A percentile compares a stretch with the other conserved stretches of the same genome.
Conservation (phyloP, 2,113 vertebrate genomes). For the Melospiza georgiana region DNA sequence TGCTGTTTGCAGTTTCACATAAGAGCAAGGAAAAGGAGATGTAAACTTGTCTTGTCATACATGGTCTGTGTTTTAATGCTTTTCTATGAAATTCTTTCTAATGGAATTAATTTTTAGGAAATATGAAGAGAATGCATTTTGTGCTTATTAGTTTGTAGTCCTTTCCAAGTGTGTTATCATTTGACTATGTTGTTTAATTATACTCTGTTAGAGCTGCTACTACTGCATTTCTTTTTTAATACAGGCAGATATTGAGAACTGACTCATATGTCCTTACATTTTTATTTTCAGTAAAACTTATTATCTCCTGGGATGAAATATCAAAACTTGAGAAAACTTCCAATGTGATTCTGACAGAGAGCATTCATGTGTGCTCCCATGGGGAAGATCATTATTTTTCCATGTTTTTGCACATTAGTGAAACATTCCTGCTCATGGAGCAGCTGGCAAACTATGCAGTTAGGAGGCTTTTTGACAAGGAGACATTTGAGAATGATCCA, state of each 20-base stretch:
- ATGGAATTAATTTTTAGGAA: background rate
- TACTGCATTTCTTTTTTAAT: background rate
- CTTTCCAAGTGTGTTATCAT: background rate
- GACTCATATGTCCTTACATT: conserved; percentile 31
- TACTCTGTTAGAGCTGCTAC: background rate
- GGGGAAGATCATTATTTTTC: conserved; percentile 96
- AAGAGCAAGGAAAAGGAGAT: background rate
- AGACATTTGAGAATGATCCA: conserved; percentile 88
- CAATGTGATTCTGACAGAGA: conserved; percentile 92
- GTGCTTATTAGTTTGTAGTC: background rate
- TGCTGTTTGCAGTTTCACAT: background rate
- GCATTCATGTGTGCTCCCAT: conserved; percentile 86
- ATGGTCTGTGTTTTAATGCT: background rate
- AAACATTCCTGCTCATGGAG: conserved; percentile 96
- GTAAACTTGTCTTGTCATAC: background rate
- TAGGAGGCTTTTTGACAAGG: conserved; percentile 95
- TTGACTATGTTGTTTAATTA: background rate
- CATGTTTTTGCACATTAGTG: conserved; percentile 94
- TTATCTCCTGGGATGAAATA: conserved; percentile 94
- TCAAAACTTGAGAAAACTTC: conserved; percentile 92
- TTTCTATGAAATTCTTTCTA: background rate
- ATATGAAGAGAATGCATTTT: background rate
- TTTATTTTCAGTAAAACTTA: conserved; percentile 87
- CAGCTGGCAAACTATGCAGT: conserved; percentile 92
- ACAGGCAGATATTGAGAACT: background rate